Evolutionary conservation across 2,113 vertebrate species (phyloP).

Genomic region (Misgurnus mizolepis): DNA sequence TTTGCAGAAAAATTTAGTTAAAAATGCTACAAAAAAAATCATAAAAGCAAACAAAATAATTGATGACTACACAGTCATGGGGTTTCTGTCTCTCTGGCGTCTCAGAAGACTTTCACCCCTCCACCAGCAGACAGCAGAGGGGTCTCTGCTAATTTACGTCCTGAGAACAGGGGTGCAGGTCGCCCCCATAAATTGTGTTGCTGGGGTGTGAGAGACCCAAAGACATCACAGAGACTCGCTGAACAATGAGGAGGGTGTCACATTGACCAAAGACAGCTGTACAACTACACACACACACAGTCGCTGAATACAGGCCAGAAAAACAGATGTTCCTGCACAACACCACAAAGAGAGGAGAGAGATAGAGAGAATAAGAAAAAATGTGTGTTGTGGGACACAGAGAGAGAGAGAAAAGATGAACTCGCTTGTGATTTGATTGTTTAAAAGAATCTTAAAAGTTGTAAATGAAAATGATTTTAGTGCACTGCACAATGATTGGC

Average conservation of each 20-base stretch:
- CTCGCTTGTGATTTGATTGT: not conserved
- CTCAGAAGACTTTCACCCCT: not conserved
- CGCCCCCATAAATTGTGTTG: slow-evolving; percentile 17
- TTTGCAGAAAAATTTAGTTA: no score
- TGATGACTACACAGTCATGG: no score
- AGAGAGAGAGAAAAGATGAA: not conserved
- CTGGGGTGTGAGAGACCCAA: not conserved
- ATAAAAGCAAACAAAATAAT: no score
- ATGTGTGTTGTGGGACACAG: not conserved
- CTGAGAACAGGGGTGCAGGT: slow-evolving; percentile 8
- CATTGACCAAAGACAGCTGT: not conserved
- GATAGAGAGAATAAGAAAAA: not conserved
- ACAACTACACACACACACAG: not conserved
- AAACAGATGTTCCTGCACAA: slow-evolving; percentile 21
- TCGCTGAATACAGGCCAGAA: not conserved
- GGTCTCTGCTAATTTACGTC: slow-evolving; percentile 1
- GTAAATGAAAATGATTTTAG: no score
- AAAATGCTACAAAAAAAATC: no score
- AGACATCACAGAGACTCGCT: not conserved
- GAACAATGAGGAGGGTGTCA: slow-evolving; percentile 9
- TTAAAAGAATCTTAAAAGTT: no score
- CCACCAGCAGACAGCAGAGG: slow-evolving; percentile 2
- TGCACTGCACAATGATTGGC: no score
- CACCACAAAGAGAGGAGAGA: not conserved
- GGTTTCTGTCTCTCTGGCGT: not conserved